These are phyloP conservation scores for Leptinotarsa texana DNA, from an alignment of 1,140 invertebrate species.

Conservation along the genomic window DNA sequence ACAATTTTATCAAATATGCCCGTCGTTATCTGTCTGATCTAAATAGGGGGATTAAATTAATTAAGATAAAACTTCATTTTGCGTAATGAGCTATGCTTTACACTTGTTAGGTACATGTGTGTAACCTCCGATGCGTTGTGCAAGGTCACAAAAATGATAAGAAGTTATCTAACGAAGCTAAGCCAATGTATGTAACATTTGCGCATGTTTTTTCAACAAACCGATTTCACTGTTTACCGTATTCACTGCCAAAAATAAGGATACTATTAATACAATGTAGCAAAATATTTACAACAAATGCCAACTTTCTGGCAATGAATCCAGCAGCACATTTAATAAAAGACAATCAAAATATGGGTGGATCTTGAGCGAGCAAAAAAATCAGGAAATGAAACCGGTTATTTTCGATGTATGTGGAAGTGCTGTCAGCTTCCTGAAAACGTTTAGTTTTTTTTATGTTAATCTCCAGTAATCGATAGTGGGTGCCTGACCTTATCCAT, in stretches of 20 bases:
- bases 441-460: not conserved
- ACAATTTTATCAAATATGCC: too few species aligned
- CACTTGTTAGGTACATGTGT: not conserved
- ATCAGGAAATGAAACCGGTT: not conserved
- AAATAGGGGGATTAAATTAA: not conserved
- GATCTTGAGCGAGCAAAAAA: not conserved
- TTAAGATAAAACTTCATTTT: not conserved
- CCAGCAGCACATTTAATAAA: not conserved
- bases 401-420: not conserved
- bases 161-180: conserved; percentile 13
- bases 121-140: conserved; percentile 20
- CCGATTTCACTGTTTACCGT: conserved; percentile 15
- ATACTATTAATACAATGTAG: conserved; percentile 25
- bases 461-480: conserved; percentile 16
- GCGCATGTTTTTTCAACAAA: not conserved
- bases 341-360: conserved; percentile 2
- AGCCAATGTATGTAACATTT: not conserved
- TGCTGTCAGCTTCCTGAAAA: not conserved
- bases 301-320: conserved; percentile 12
- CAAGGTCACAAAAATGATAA: conserved; percentile 27
- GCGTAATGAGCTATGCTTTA: not conserved
- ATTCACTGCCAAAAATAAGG: conserved; percentile 5
- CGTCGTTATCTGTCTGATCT: too few species aligned
- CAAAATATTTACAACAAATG: conserved; percentile 24
- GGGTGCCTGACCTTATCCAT: conserved; percentile 39